These are phyloP conservation scores for Loris lydekkerianus DNA, from an alignment of 2,797 vertebrate genomes.

Conservation along the genomic window DNA sequence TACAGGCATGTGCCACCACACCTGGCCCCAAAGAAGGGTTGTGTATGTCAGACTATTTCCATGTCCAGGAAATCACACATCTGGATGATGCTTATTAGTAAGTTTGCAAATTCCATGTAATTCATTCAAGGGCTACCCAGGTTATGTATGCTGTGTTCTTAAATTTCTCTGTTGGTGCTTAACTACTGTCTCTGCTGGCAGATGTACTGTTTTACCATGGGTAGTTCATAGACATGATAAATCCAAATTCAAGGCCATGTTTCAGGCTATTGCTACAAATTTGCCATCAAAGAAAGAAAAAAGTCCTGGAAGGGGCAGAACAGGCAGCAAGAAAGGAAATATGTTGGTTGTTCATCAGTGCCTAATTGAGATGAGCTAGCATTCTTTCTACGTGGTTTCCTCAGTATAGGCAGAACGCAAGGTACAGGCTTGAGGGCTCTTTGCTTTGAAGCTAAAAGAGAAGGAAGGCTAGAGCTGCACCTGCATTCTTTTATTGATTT, in stretches of 20 bases:
- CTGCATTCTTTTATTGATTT: neutral
- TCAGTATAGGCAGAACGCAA: neutral
- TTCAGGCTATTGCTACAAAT: neutral
- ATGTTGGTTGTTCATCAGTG: fast-evolving
- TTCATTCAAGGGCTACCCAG: neutral
- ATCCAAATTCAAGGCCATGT: neutral
- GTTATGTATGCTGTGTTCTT: neutral
- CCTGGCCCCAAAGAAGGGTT: neutral
- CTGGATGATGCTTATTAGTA: neutral
- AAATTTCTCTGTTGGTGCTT: neutral
- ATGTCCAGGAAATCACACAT: neutral
- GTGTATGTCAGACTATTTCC: neutral
- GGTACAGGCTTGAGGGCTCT: neutral
- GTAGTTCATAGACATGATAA: fast-evolving
- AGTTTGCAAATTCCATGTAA: neutral
- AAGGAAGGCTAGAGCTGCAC: neutral
- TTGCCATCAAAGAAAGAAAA: neutral
- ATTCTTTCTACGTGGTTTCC: neutral
- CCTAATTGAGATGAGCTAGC: neutral
- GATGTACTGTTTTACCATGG: neutral
- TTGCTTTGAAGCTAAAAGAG: neutral
- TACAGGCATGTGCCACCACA: too few relatives aligned
- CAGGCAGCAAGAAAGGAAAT: neutral
- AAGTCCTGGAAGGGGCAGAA: neutral
- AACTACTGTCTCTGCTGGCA: neutral